Base-by-base conservation (phyloP, 2,888 invertebrate genomes). In the Calliopum simillimum region DNA sequence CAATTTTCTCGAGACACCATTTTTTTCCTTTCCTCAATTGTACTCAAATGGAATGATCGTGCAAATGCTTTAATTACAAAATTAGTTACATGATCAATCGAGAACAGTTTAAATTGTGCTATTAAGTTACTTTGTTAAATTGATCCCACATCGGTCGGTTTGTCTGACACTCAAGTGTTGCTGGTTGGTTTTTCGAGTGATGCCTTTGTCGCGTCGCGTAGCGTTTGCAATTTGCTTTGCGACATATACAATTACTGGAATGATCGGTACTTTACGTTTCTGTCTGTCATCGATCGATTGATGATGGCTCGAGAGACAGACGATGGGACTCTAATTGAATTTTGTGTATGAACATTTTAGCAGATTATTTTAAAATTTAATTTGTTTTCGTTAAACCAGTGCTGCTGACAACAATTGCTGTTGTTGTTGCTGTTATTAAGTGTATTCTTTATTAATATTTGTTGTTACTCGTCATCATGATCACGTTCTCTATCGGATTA, bases 401-500 rank as follows among this genome's bases (percentile, higher is more conserved):
- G 55, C n/a, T 56, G 63, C 33, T 56, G 49, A 69, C 47, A 62
- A 46, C 56, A 47, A 53, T 55, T 44, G 14, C 44, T 44, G 25
- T n/a, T 16, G 46, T 44, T 53, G 53, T 65, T 66, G 55, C 51
- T 71, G 59, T 53, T 67, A 70, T 71, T 71, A 67, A 66, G 69
- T 70, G 72, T 70, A 71, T 70, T 68, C 49, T 67, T 62, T 71
- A 47, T 6, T 70, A 49, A 62, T 69, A 43, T 41, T 56, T 56
- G 51, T 53, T 51, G 53, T 66, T 44, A 58, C 16, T 56, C 23
- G 19, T 66, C 56, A 66, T 55, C 71, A 71, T 47, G 70, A 58
- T 65, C 47, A 62, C 41, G 23, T 44, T 73, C 73, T 73, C 73
- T 69, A 66, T n/a, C n/a, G 73, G 78, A 79, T 80, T 80, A 80